Conservation (phyloP, 2,113 vertebrate genomes). For the Calonectris borealis region DNA sequence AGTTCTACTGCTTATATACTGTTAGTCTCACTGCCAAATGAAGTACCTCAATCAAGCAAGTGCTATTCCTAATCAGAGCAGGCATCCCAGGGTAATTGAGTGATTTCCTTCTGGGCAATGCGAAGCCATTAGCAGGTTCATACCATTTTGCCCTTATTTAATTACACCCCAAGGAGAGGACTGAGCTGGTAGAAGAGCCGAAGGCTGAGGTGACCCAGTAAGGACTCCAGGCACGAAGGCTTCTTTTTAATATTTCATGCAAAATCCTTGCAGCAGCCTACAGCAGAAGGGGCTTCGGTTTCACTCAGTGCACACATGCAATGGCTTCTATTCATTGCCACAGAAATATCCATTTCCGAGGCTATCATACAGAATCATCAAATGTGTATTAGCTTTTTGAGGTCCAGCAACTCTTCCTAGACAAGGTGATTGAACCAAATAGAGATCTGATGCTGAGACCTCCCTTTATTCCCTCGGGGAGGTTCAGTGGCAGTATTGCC, state of each 20-base stretch:
- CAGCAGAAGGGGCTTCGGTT: not conserved
- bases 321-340: not conserved
- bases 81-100: conserved; percentile 12
- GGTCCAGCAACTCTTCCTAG: not conserved
- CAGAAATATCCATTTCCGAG: not conserved
- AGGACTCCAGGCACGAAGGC: conserved; percentile 21
- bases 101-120: not conserved
- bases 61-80: conserved; percentile 50
- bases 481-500: not conserved
- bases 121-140: conserved; percentile 7
- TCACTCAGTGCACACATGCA: not conserved
- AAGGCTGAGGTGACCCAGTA: conserved; percentile 36
- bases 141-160: conserved; percentile 29
- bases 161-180: conserved; percentile 42
- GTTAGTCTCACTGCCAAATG: conserved; percentile 4
- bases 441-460: not conserved
- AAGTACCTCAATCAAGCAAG: conserved; percentile 41
- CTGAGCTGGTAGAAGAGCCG: conserved; percentile 2
- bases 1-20: not conserved
- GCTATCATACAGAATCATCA: not conserved
- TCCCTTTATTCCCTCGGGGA: not conserved
- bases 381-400: not conserved
- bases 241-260: conserved; percentile 36
- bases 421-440: not conserved
- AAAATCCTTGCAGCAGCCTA: not conserved